Base-by-base conservation (phyloP, 2,888 invertebrate genomes). In the Habrosyne pyritoides region DNA sequence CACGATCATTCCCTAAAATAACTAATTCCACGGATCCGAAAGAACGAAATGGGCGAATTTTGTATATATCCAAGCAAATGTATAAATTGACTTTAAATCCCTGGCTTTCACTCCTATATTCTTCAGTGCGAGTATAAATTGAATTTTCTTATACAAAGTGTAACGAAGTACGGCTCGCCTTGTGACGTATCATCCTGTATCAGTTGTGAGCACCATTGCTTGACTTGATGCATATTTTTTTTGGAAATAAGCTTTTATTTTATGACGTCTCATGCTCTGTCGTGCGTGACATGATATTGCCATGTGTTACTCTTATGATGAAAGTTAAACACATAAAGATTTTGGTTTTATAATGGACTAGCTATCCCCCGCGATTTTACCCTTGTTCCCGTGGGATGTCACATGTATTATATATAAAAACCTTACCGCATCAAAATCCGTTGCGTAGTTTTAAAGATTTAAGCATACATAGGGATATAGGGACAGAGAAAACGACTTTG, bases 31-130 rank as follows among this genome's bases (percentile, higher is more conserved):
- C 36, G 14, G 14, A 36, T 36, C 42, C 48, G 53, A 49, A 53
- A 12, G 53, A 48, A 48, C 33, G 33, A 51, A 55, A 52, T 28
- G 28, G 21, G 18, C 28, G 56, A 51, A 53, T 59, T 59, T 57
- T 57, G 61, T 58, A 59, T 61, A 54, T 63, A 59, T 48, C 57
- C 59, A 58, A 64, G 59, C 62, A 71, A 72, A 72, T 73, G 73
- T 73, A 77, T 72, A 81, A 84, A 85, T 84, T 84, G 79, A 71
- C 74, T 82, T 70, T 71, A 81, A 84, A 86, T 84, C 84, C 79
- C 64, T 55, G 67, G 77, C 77, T 83, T 80, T 71, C 63, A 65
- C 61, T 66, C 67, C 70, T 71, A 74, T 73, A 73, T 60, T 54
- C 61, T 57, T 68, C 69, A 68, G 66, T 67, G 63, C 71, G 68